Evolutionary conservation across 2,888 invertebrate species (phyloP), one percentile per base, ranked within the genome.

Genomic region (Crioceris asparagi): DNA sequence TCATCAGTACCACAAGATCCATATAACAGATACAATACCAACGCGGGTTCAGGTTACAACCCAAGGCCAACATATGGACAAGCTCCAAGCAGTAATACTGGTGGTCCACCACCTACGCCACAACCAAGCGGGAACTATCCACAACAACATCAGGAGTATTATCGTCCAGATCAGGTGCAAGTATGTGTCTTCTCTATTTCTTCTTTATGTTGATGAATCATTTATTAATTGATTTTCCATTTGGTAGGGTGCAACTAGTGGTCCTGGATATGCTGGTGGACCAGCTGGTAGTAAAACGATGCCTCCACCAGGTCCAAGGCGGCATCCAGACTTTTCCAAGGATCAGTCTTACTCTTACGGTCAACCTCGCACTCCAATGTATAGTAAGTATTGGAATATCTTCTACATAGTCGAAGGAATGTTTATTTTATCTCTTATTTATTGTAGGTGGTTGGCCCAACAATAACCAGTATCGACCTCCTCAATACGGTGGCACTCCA

Each of bases 281-380:
- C 62, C 62, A 29, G 59, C 66, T 32, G 55, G 66, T 17, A 72
- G 68, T 53, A 75, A 74, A 55, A 69, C 68, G 48, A 70, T 74
- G 69, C 75, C 75, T 27, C 74, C 76, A 32, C 74, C 80, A 55
- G 71, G 74, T 47, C 81, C 81, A 19, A 72, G 84, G 51, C 70
- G 85, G 55, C 85, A 84, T 70, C 85, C 84, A 36, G 84, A 84
- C 67, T 85, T 84, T 69, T 77, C 78, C 53, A 83, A 83, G 68
- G 83, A 84, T 58, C 72, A 68, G 56, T 77, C 69, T 58, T 74
- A 74, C 45, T 74, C 74, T 42, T 79, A 77, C 61, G 72, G 71
- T 52, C 75, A 75, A 53, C 73, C 70, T 53, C 67, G 79, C 55
- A 75, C 78, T 43, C 72, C 75, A 52, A 69, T 75, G 58, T 79